These are phyloP conservation scores for Drosophila atripex DNA, from an alignment of 2,888 invertebrate genomes.

Conservation along the genomic window DNA sequence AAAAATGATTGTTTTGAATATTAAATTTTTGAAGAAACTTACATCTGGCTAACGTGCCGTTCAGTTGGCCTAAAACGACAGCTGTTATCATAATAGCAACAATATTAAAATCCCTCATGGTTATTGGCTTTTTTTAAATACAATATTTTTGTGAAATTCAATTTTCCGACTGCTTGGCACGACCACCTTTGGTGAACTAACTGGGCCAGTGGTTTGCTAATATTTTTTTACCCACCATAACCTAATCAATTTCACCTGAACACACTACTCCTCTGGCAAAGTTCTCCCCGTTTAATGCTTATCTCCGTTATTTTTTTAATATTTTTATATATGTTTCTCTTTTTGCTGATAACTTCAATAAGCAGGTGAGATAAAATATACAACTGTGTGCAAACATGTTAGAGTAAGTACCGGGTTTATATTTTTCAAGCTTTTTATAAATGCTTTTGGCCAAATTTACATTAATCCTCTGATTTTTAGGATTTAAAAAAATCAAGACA, in stretches of 20 bases:
- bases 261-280: not conserved
- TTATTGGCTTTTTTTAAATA: not conserved
- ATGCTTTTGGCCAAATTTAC: not conserved
- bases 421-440: not conserved
- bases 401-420: not conserved
- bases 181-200: conserved; percentile 45
- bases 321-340: conserved; percentile 17
- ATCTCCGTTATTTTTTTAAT: conserved; percentile 23
- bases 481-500: not conserved
- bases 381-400: not conserved
- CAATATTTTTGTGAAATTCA: not conserved
- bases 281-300: conserved; percentile 29
- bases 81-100: conserved; percentile 22
- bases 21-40: not conserved
- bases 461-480: not conserved
- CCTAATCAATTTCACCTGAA: conserved; percentile 37
- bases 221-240: conserved; percentile 7
- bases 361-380: conserved; percentile 15
- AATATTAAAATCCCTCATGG: not conserved
- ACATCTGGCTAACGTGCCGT: conserved; percentile 11
- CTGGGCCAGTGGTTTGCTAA: not conserved
- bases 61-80: conserved; percentile 22
- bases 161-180: conserved; percentile 11
- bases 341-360: conserved; percentile 42
- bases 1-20: not conserved